Base-by-base conservation (phyloP, 2,113 vertebrate species). In the Propithecus coquereli region DNA sequence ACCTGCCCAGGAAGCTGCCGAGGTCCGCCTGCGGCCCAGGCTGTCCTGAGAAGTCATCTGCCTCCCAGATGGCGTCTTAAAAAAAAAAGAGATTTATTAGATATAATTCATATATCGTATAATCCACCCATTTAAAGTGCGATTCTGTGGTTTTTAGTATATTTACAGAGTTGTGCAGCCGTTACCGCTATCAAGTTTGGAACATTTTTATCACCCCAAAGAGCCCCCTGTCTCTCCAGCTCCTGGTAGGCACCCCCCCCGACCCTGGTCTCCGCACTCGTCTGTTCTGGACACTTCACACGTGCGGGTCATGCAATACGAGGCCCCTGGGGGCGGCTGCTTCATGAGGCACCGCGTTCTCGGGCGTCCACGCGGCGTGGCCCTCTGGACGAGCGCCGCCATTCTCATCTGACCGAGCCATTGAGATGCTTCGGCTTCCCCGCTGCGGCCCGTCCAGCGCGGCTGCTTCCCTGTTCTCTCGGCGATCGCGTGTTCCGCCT, bases 321-420 rank as follows among this genome's bases (percentile, higher is more conserved):
- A 16, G 70, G 66, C 18, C 57, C 59, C 7, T 14, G 10, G 10
- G 47, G 11, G 59, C 9, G 40, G 43, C 27, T 50, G 17, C 34
- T 34, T 50, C 8, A 0, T 22, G 27, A 11, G 16, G 66, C 34
- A 1, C 40, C 40, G 1, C 0, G 9, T 34, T 32, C 50, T 40
- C 5, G 4, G 10, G 30, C 2, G 0, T 54, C 63, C 45, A 0
- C 0, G 20, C 5, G 14, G 27, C 9, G 6, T 37, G 23, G 23
- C 23, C 43, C 54, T 68, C 68, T 9, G 2, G 63, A 0, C 0
- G 37, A 50, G 52, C 16, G 11, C 47, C 3, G 61, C 37, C 23
- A 27, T 9, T 37, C 43, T 14, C 2, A 3, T 40, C 5, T 1
- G 11, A 74, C 54, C 63, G 14, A 43, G 25, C 30, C 14, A 1